phyloP scores from a whole-genome alignment of 1,140 invertebrate genomes.

The Panagrolaimus sp. region DNA sequence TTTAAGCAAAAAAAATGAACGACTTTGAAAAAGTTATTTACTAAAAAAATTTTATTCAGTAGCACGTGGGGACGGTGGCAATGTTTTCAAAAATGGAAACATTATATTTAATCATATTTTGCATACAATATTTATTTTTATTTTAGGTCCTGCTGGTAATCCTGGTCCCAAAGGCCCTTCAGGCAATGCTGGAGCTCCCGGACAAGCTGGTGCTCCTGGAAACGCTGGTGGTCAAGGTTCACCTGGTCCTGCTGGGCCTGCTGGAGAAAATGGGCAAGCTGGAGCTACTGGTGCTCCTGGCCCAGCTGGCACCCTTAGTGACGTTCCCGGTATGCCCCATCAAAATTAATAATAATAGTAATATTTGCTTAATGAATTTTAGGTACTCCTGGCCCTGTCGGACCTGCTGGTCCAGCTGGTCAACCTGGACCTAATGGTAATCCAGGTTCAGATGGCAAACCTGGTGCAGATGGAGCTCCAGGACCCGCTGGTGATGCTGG shows the following conservation, averaged over 20 bases:
- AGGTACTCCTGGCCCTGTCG: slow-evolving; percentile 6
- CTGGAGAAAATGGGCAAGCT: slow-evolving; percentile 8
- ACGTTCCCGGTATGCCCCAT: slow-evolving; percentile 3
- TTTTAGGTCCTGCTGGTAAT: neutral
- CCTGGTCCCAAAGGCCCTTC: neutral
- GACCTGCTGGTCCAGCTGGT: neutral
- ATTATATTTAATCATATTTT: no score
- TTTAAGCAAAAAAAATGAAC: no score
- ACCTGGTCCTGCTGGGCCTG: slow-evolving; percentile 8
- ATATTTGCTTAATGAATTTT: no score
- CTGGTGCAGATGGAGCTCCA: neutral
- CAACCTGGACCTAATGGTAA: neutral
- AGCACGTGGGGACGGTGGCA: no score
- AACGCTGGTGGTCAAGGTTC: neutral
- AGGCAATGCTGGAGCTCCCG: neutral
- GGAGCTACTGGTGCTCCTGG: slow-evolving; percentile 12
- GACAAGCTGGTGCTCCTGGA: neutral
- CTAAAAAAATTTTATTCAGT: no score
- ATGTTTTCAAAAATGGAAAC: no score
- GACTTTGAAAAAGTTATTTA: no score
- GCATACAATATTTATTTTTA: no score
- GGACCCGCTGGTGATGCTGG: slow-evolving; percentile 4
- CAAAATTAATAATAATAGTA: no score
- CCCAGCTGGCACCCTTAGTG: neutral
- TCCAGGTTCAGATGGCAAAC: slow-evolving; percentile 1